phyloP scores from a whole-genome alignment of 1,140 invertebrate genomes.

The Drosophila obscura region DNA sequence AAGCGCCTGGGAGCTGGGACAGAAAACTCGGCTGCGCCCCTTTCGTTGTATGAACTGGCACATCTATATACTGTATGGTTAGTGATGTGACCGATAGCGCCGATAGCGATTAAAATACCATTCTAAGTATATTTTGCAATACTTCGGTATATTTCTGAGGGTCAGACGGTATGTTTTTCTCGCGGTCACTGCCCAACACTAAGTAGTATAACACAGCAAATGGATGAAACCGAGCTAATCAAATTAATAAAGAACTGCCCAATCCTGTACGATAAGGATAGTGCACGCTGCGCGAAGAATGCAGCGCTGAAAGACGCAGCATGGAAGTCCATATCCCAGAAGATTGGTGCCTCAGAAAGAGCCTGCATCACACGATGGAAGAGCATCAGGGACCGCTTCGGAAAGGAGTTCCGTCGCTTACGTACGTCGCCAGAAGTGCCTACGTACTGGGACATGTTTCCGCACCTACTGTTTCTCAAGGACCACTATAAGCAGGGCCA shows the following conservation, averaged over 20 bases:
- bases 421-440: conserved; percentile 54
- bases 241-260: conserved; percentile 68
- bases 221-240: conserved; percentile 67
- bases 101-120: too few relatives aligned
- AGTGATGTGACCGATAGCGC: too few relatives aligned
- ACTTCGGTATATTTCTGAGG: too few relatives aligned
- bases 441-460: conserved; percentile 78
- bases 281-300: conserved; percentile 62
- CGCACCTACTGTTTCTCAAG: conserved; percentile 67
- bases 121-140: too few relatives aligned
- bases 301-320: conserved; percentile 67
- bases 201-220: conserved; percentile 9
- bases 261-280: conserved; percentile 72
- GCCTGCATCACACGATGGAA: conserved; percentile 81
- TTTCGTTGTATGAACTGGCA: too few relatives aligned
- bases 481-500: conserved; percentile 76
- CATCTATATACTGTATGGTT: too few relatives aligned
- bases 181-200: too few relatives aligned
- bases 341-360: conserved; percentile 61
- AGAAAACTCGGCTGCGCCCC: too few relatives aligned
- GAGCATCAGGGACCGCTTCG: conserved; percentile 73
- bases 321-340: conserved; percentile 68
- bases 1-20: too few relatives aligned
- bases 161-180: too few relatives aligned
- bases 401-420: conserved; percentile 70